These are phyloP conservation scores for Smithornis capensis DNA, from an alignment of 2,113 vertebrate species.

Conservation along the genomic window DNA sequence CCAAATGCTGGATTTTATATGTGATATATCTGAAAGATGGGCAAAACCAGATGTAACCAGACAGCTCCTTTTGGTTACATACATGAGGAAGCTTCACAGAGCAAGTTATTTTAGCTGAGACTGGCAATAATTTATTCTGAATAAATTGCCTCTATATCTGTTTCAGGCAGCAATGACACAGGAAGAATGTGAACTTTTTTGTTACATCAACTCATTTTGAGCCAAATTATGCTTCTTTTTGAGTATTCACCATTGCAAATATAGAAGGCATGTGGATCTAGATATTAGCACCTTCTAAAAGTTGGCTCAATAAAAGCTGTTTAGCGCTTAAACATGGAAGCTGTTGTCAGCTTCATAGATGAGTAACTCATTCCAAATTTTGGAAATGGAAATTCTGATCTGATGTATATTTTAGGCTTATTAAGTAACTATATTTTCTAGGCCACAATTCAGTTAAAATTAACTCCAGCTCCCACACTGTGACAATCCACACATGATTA, in stretches of 20 bases:
- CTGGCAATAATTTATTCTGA: slow-evolving; percentile 77
- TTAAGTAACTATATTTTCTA: slow-evolving; percentile 44
- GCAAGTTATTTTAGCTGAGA: slow-evolving; percentile 65
- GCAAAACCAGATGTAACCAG: slow-evolving; percentile 59
- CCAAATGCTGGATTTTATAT: slow-evolving; percentile 52
- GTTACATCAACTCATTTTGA: slow-evolving; percentile 43
- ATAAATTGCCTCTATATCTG: slow-evolving; percentile 74
- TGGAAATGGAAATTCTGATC: slow-evolving; percentile 57
- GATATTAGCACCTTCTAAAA: slow-evolving; percentile 67
- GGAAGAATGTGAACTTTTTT: slow-evolving; percentile 64
- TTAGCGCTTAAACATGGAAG: slow-evolving; percentile 68
- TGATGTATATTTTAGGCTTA: slow-evolving; percentile 48
- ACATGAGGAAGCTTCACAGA: slow-evolving; percentile 68
- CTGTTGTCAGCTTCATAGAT: slow-evolving; percentile 66
- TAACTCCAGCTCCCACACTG: slow-evolving; percentile 1
- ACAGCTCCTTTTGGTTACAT: slow-evolving; percentile 53
- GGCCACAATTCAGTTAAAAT: slow-evolving; percentile 41
- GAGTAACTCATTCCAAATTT: slow-evolving; percentile 59
- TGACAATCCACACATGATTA: slow-evolving; percentile 9
- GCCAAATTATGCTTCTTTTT: slow-evolving; percentile 61
- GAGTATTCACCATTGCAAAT: slow-evolving; percentile 59
- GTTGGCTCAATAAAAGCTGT: slow-evolving; percentile 69
- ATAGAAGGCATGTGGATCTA: slow-evolving; percentile 60
- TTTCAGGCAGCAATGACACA: slow-evolving; percentile 69
- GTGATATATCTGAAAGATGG: slow-evolving; percentile 60